phyloP scores from a whole-genome alignment of 92 coral and sea anemone genomes.

The Plumapathes pennacea region DNA sequence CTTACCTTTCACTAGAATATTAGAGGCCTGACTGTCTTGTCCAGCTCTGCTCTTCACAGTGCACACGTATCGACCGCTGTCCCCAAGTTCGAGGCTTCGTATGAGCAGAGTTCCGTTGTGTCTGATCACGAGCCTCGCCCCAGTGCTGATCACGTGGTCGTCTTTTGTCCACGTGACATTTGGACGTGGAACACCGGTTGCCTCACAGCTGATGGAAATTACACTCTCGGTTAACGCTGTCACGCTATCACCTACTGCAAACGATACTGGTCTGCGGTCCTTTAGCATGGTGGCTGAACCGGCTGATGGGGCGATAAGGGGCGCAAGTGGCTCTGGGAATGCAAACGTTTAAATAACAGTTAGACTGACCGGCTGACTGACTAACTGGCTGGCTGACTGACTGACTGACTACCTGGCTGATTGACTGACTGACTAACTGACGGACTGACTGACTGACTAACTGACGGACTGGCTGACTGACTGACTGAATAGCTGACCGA shows the following conservation, averaged over 20 bases:
- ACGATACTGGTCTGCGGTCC: constrained; percentile 20
- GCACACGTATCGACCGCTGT: constrained; percentile 66
- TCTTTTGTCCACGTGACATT: constrained; percentile 62
- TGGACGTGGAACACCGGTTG: constrained; percentile 68
- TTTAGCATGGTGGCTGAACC: constrained; percentile 16
- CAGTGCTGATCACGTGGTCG: constrained; percentile 29
- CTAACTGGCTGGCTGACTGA: too few relatives aligned
- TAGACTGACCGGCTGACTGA: too few relatives aligned
- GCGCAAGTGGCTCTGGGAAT: constrained; percentile 43
- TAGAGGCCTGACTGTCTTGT: constrained; percentile 36
- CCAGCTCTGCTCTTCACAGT: constrained; percentile 60
- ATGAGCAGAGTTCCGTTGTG: constrained; percentile 59
- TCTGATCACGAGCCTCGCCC: constrained; percentile 25
- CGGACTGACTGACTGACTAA: too few relatives aligned
- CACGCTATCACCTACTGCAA: constrained; percentile 56
- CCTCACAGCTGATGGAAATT: constrained; percentile 55
- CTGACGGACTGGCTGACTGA: too few relatives aligned
- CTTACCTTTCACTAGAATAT: constrained; percentile 53
- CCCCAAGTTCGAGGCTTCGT: constrained; percentile 26
- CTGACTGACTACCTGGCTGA: too few relatives aligned
- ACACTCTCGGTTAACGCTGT: constrained; percentile 42
- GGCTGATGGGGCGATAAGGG: constrained; percentile 39
- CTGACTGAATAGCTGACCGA: too few relatives aligned
- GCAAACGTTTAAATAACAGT: too few relatives aligned
- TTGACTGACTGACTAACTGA: too few relatives aligned